Evolutionary conservation across 2,113 vertebrate genomes (phyloP), one percentile per base, ranked within the genome.

Genomic region (Maccullochella peelii): DNA sequence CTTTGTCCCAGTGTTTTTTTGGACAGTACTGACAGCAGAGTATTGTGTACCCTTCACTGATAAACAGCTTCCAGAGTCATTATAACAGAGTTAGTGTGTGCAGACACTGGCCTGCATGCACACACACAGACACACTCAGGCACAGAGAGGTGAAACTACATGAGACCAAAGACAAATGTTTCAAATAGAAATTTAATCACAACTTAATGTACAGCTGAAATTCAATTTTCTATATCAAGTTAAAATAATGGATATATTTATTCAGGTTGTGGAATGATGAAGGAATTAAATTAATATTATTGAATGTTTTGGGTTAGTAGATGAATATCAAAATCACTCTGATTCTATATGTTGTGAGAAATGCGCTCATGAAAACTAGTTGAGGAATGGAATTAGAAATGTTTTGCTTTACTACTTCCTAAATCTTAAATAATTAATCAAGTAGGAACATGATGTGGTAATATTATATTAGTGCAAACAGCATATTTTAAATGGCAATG

Each of bases 31-130:
- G 92, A 91, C 91, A 92, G 84, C 77, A 85, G 40, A 86, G 88
- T 80, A 91, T 93, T 95, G 91, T 94, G 77, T 91, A 88, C 83
- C 88, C 89, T 88, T 95, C 89, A 95, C 88, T 91, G 77, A 93
- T 93, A 92, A 94, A 93, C 88, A 90, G 88, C 93, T 91, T 89
- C 86, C 77, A 89, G 72, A 86, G 82, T 91, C 90, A 86, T 92
- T 92, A 92, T 88, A 86, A 91, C 78, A 82, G 83, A 82, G 81
- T 92, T 89, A 81, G 88, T 77, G 54, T 54, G 67, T 42, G 57
- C 23, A 27, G 20, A 55, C 25, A 73, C 57, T 78, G 21, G 47
- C 76, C 49, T 58, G 47, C 52, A 44, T 30, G 61, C 42, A 71
- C 66, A 38, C 73, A 84, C 58, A 80, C 47, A 71, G 61, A 85